phyloP scores from a whole-genome alignment of 2,113 vertebrate genomes.

The Lophius piscatorius region DNA sequence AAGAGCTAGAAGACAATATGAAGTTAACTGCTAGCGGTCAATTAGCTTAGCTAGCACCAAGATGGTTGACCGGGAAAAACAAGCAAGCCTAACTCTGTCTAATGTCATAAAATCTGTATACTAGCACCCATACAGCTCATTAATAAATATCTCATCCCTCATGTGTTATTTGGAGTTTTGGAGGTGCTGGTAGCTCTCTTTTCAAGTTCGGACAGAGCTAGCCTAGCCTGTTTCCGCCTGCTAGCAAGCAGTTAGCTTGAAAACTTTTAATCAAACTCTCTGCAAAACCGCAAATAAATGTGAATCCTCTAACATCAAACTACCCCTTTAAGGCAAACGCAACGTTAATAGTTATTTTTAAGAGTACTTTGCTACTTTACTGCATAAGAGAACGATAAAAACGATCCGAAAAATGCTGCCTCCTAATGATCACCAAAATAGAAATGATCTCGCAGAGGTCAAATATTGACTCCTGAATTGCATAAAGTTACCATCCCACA shows the following conservation, averaged over 20 bases:
- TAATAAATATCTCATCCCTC: neutral
- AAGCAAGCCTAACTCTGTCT: no score
- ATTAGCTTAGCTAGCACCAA: neutral
- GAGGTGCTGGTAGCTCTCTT: neutral
- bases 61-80: neutral
- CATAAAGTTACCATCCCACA: neutral
- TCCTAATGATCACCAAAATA: neutral
- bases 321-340: neutral
- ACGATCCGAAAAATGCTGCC: no score
- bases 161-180: neutral
- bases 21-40: neutral
- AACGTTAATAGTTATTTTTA: neutral
- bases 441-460: neutral
- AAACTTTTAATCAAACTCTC: neutral
- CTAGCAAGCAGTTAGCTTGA: neutral
- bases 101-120: neutral
- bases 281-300: neutral
- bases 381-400: no score
- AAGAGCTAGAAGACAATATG: neutral
- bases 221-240: neutral
- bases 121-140: neutral
- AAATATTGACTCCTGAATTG: slow-evolving; percentile 3
- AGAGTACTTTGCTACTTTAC: neutral
- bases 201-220: neutral
- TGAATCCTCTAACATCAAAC: neutral